phyloP scores from a whole-genome alignment of 2,113 vertebrate genomes.

The Oryzias curvinotus region DNA sequence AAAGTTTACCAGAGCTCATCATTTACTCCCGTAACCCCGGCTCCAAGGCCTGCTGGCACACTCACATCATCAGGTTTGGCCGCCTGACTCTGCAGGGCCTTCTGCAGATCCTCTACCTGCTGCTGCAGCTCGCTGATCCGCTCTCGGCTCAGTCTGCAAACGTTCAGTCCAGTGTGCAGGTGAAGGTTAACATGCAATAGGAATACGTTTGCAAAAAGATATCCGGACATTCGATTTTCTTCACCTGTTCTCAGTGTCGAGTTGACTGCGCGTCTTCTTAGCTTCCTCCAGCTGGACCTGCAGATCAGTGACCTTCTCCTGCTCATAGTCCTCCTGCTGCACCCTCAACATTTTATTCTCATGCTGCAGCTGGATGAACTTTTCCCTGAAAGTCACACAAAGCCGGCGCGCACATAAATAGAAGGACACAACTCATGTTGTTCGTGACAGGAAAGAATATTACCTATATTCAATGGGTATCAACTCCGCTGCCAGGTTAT shows the following conservation, averaged over 20 bases:
- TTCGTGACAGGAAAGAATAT: not conserved
- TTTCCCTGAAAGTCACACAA: constrained; percentile 77
- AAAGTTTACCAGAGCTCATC: not conserved
- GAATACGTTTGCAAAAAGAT: not conserved
- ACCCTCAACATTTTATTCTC: constrained; percentile 96
- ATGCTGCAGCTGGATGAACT: constrained; percentile 92
- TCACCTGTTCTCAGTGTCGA: constrained; percentile 89
- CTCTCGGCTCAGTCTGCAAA: constrained; percentile 83
- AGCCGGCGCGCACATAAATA: not conserved
- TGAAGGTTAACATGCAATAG: not conserved
- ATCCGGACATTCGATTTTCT: not conserved
- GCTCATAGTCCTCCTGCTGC: constrained; percentile 90
- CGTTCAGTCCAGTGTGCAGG: constrained; percentile 3
- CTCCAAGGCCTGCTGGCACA: constrained; percentile 19
- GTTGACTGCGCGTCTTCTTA: constrained; percentile 82
- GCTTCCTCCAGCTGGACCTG: constrained; percentile 88
- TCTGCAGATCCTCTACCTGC: constrained; percentile 95
- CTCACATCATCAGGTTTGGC: constrained; percentile 89
- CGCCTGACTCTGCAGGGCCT: constrained; percentile 89
- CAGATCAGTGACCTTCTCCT: constrained; percentile 84
- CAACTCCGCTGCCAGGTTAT: constrained; percentile 94
- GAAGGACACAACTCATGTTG: not conserved
- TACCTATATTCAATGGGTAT: constrained; percentile 93
- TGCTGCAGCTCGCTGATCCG: constrained; percentile 86
- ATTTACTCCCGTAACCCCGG: not conserved